Conservation (phyloP, 2,888 invertebrate species). For the Stegophylla sp. region DNA sequence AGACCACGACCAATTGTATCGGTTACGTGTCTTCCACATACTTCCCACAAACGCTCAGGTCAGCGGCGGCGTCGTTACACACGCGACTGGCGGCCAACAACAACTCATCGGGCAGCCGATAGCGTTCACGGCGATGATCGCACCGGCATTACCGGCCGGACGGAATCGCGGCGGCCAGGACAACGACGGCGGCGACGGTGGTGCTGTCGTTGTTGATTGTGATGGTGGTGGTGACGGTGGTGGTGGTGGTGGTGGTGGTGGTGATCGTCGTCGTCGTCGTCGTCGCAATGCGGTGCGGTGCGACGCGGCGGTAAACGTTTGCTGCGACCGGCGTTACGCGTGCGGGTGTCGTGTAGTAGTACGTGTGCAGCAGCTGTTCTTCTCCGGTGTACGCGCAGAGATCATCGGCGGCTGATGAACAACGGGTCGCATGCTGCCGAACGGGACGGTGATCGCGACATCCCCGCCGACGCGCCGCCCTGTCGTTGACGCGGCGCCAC, state of each 20-base stretch:
- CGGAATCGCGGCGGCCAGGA: neutral
- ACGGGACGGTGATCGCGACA: slow-evolving; percentile 36
- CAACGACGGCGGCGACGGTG: neutral
- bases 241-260: neutral
- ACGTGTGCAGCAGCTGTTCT: no score
- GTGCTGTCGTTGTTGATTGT: neutral
- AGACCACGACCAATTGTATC: slow-evolving; percentile 59
- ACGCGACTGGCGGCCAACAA: slow-evolving; percentile 51
- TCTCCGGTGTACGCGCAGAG: neutral
- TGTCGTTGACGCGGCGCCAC: neutral
- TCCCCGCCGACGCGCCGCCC: slow-evolving; percentile 13
- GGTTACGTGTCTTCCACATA: slow-evolving; percentile 59
- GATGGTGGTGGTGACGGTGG: neutral
- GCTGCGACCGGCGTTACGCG: neutral
- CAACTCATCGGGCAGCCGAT: slow-evolving; percentile 51
- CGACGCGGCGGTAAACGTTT: neutral
- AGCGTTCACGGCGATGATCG: slow-evolving; percentile 21
- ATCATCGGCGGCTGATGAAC: slow-evolving; percentile 1
- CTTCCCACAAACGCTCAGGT: slow-evolving; percentile 56
- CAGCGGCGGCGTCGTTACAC: slow-evolving; percentile 56
- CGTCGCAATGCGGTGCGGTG: neutral
- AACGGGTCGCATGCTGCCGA: neutral
- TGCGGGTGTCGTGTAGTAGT: neutral
- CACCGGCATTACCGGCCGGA: slow-evolving; percentile 21
- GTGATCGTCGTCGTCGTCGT: neutral